A percentile compares a stretch with the other conserved stretches of the same genome.
These are phyloP conservation scores for Philonicus albiceps DNA, from an alignment of 2,888 invertebrate genomes.

Conservation along the genomic window DNA sequence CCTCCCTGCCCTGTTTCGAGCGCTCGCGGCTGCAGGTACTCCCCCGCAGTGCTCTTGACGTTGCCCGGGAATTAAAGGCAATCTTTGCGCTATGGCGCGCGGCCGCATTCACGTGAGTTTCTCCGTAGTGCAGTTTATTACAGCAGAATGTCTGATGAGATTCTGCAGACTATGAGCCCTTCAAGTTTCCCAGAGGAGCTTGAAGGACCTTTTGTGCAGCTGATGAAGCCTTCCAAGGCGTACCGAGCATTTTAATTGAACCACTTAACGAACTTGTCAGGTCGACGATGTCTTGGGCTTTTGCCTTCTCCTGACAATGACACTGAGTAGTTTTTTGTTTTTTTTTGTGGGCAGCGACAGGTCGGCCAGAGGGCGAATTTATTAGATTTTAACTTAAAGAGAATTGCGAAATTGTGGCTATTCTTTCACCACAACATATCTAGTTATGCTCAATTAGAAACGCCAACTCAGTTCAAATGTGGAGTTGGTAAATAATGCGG, in stretches of 20 bases:
- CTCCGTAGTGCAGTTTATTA: background rate
- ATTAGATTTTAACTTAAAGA: background rate
- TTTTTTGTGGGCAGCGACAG: background rate
- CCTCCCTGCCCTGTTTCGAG: background rate
- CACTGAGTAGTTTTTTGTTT: constrained; percentile 4
- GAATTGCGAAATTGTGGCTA: background rate
- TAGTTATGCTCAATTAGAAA: background rate
- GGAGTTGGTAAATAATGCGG: background rate
- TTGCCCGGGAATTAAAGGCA: background rate
- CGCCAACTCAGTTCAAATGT: background rate
- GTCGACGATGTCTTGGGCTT: background rate
- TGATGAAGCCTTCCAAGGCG: constrained; percentile 7
- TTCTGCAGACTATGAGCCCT: background rate
- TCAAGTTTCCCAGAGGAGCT: background rate
- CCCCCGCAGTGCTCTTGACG: background rate
- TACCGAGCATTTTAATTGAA: constrained; percentile 6
- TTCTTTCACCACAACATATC: background rate
- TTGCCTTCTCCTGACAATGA: background rate
- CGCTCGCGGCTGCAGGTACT: background rate
- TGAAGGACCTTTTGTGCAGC: background rate
- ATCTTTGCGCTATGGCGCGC: background rate
- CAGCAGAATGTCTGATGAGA: background rate
- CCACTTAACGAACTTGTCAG: constrained; percentile 8
- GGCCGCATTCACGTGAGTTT: background rate
- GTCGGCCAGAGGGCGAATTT: background rate